These are phyloP conservation scores for Dicrostonyx torquatus DNA, from an alignment of 2,797 vertebrate genomes.

Conservation along the genomic window DNA sequence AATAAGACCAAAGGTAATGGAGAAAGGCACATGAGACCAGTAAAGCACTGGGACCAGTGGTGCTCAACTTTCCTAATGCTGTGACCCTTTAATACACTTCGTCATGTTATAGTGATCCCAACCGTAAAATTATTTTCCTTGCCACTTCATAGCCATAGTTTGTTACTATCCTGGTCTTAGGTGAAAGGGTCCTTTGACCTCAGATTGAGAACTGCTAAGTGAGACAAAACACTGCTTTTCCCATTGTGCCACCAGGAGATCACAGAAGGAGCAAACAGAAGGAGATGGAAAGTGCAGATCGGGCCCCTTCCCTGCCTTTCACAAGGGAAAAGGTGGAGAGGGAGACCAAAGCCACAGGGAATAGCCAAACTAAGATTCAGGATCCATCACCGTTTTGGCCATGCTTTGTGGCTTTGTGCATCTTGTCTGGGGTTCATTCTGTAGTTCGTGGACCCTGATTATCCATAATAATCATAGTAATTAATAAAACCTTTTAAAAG, in stretches of 20 bases:
- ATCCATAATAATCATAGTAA: constrained; percentile 81
- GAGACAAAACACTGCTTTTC: neutral
- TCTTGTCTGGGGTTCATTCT: constrained; percentile 53
- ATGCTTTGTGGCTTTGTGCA: constrained; percentile 42
- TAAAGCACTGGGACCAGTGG: neutral
- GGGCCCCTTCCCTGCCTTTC: neutral
- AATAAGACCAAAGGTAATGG: neutral
- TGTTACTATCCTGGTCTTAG: neutral
- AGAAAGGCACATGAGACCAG: neutral
- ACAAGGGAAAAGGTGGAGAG: neutral
- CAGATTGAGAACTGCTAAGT: neutral
- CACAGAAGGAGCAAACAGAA: neutral
- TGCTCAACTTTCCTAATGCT: neutral
- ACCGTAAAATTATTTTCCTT: neutral
- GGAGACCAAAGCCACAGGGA: neutral
- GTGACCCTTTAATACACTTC: neutral
- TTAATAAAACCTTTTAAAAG: constrained; percentile 82
- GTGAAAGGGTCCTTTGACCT: neutral
- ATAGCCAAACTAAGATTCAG: neutral
- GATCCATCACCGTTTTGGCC: neutral
- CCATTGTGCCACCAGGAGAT: neutral
- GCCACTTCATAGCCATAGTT: neutral
- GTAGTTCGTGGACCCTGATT: constrained; percentile 66
- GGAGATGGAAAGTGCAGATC: neutral
- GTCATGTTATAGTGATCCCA: neutral